Percentiles rank a stretch among this genome's conserved stretches.
Evolutionary conservation across 2,888 invertebrate species (phyloP).

Genomic region (Pristionchus entomophagus): DNA sequence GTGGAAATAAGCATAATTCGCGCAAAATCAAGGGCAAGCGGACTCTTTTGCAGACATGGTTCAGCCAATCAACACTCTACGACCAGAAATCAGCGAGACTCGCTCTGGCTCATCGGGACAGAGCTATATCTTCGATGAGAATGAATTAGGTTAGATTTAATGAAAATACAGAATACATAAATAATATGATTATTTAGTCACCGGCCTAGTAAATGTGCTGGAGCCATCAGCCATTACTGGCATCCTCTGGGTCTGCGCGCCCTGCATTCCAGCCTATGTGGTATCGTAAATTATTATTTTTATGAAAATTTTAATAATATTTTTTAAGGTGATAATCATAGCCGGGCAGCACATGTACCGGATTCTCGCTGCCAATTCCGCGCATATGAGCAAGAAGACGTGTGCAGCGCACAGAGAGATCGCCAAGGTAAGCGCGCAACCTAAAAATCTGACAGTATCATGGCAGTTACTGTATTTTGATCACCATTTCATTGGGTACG

Average conservation of each 20-base stretch:
- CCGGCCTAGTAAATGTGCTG: not conserved
- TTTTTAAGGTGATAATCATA: not conserved
- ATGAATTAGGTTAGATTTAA: not conserved
- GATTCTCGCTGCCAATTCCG: not conserved
- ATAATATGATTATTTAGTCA: not conserved
- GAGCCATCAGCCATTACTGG: not conserved
- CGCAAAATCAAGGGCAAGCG: no score
- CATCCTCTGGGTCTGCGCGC: not conserved
- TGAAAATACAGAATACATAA: not conserved
- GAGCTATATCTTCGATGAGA: not conserved
- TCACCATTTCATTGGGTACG: no score
- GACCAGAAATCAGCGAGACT: not conserved
- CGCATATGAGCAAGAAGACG: slow-evolving; percentile 19
- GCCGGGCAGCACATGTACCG: not conserved
- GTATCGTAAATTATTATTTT: not conserved
- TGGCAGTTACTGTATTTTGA: no score
- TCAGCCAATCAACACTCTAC: not conserved
- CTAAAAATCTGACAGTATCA: not conserved
- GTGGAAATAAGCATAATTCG: no score
- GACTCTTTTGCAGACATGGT: not conserved
- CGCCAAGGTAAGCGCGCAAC: not conserved
- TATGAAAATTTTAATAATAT: not conserved
- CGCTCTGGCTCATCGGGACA: not conserved
- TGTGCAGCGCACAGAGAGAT: not conserved
- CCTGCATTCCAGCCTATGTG: not conserved